Base-by-base conservation (phyloP, 2,797 vertebrate genomes). In the Petrocephalus schoutedeni region DNA sequence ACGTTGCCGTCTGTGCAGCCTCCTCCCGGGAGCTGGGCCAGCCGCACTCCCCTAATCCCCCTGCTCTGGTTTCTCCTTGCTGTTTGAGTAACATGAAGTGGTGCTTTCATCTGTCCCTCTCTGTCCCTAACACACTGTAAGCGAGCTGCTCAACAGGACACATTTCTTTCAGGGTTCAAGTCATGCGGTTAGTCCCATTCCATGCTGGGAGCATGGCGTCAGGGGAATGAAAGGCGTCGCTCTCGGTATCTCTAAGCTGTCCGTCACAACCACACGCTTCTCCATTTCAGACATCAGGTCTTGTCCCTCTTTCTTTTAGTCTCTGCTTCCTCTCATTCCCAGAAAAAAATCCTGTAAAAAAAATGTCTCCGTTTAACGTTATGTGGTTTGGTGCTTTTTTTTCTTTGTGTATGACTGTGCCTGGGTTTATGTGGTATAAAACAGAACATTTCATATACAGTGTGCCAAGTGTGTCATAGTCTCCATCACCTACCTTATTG, bases 341-440 rank as follows among this genome's bases (percentile, higher is more conserved):
- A 82, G 12, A 49, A 16, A 45, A 88, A 84, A 36, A 88, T 10
- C 14, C 36, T 49, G 71, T 87, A 83, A 5, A 32, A 87, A 87
- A 61, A 88, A 82, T 21, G 23, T 77, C 71, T 77, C 64, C 64
- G 28, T 77, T 77, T 45, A 32, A 36, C 10, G 14, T n/a, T 23
- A 61, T 49, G 14, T 83, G 58, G 32, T 74, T 16, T 56, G 61
- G 41, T 58, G 64, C 6, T 16, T 53, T 53, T 54, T 5, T 36
- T n/a, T 85, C 23, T 87, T 59, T 67, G 32, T 80, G 84, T 45
- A 58, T 54, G 45, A 88, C 61, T 88, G 74, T 67, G 89, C 19
- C n/a, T 87, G 67, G 49, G 67, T 87, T n/a, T 86, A 41, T 53
- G 32, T 88, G 59, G 41, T 2, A 36, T 57, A 80, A 36, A 28